Conservation (phyloP, 2,113 vertebrate genomes). For the Xenus cinereus region DNA sequence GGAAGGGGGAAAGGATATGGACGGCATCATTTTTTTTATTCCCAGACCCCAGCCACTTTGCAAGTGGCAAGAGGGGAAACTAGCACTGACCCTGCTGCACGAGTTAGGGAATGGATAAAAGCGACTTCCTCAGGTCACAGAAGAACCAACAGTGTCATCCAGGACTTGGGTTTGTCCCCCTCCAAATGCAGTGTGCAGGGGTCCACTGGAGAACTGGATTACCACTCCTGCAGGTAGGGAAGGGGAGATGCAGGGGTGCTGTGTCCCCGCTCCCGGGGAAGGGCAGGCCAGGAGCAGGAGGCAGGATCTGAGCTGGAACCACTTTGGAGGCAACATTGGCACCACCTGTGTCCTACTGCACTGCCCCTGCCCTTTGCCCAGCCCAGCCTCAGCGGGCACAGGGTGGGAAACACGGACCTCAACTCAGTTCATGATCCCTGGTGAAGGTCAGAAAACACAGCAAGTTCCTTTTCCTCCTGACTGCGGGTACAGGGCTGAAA, state of each 20-base stretch:
- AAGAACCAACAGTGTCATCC: neutral
- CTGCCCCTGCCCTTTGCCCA: neutral
- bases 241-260: neutral
- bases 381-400: neutral
- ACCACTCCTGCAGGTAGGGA: neutral
- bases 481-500: neutral
- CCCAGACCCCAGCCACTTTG: neutral
- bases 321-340: neutral
- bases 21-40: neutral
- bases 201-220: neutral
- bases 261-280: neutral
- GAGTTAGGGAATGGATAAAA: neutral
- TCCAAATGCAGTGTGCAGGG: neutral
- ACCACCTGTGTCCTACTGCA: neutral
- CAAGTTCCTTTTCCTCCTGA: neutral
- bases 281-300: neutral
- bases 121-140: neutral
- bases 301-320: neutral
- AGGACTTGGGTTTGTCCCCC: rapidly evolving
- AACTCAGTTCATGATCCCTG: rapidly evolving
- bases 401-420: neutral
- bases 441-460: neutral
- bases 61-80: neutral
- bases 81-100: neutral
- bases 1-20: neutral